Percentiles rank a stretch among this genome's conserved stretches.
Evolutionary conservation across 1,140 invertebrate species (phyloP).

Genomic region (Nephila pilipes): DNA sequence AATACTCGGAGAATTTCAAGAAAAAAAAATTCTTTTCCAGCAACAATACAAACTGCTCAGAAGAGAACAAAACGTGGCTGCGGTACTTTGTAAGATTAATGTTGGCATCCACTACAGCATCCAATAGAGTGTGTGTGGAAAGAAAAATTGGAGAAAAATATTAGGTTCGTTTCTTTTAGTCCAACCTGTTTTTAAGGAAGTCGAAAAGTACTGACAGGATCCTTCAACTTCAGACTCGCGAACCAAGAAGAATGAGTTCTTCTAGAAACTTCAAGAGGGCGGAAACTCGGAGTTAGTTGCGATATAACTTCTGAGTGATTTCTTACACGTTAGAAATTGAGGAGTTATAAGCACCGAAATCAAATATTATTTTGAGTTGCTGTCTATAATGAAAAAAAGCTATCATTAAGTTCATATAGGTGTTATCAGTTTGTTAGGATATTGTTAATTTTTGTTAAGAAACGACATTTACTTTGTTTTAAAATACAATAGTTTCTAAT

Average conservation of each 20-base stretch:
- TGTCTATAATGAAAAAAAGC: too few relatives aligned
- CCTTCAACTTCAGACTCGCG: slow-evolving; percentile 7
- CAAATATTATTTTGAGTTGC: too few relatives aligned
- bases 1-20: slow-evolving; percentile 30
- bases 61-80: slow-evolving; percentile 32
- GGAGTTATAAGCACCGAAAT: background rate
- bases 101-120: slow-evolving; percentile 10
- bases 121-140: slow-evolving; percentile 2
- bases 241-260: background rate
- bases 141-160: slow-evolving; percentile 30
- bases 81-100: slow-evolving; percentile 58
- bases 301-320: background rate
- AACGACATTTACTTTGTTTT: too few relatives aligned
- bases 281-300: background rate
- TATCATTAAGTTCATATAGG: too few relatives aligned
- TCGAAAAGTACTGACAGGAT: slow-evolving; percentile 38
- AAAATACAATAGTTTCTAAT: too few relatives aligned
- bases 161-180: slow-evolving; percentile 18
- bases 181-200: background rate
- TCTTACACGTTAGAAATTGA: background rate
- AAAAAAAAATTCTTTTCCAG: background rate
- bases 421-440: too few relatives aligned
- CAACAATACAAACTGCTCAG: slow-evolving; percentile 26
- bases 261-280: background rate
- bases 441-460: too few relatives aligned